Conservation (phyloP, 2,113 vertebrate species). For the Periophthalmodon schlosseri region DNA sequence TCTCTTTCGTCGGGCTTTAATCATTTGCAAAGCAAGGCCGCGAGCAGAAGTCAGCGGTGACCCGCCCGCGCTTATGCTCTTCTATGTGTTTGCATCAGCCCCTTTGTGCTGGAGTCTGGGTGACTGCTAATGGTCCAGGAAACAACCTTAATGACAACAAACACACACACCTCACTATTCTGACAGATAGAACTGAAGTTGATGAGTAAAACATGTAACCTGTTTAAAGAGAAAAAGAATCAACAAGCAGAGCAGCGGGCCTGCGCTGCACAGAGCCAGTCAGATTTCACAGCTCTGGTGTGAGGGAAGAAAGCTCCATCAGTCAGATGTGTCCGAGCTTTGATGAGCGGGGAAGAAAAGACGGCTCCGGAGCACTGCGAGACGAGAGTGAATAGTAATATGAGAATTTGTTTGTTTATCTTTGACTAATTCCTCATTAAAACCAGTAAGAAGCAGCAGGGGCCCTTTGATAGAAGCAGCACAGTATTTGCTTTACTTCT, state of each 20-base stretch:
- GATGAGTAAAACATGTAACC: conserved; percentile 53
- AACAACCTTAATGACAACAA: conserved; percentile 61
- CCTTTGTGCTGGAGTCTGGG: conserved; percentile 43
- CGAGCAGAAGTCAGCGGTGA: conserved; percentile 52
- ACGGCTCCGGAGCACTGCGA: conserved; percentile 6
- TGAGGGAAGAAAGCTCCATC: conserved; percentile 46
- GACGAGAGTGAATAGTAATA: conserved; percentile 43
- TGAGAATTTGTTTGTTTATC: conserved; percentile 62
- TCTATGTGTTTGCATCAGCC: conserved; percentile 33
- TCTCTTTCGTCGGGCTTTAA: conserved; percentile 68
- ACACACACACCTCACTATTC: conserved; percentile 60
- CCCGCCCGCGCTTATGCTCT: conserved; percentile 57
- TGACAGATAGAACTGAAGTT: conserved; percentile 56
- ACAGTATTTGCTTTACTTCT: conserved; percentile 66
- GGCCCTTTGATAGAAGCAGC: conserved; percentile 66
- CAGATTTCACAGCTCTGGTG: conserved; percentile 23
- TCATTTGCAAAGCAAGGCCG: conserved; percentile 65
- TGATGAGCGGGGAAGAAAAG: conserved; percentile 39
- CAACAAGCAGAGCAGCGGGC: conserved; percentile 32
- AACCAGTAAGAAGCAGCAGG: conserved; percentile 61
- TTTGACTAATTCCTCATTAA: conserved; percentile 73
- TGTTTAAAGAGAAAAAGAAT: conserved; percentile 37
- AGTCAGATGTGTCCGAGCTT: conserved; percentile 50
- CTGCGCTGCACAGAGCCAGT: conserved; percentile 30
- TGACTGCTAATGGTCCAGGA: conserved; percentile 66